Evolutionary conservation across 1,140 invertebrate genomes (phyloP).

Genomic region (Drosophila malerkotliana): DNA sequence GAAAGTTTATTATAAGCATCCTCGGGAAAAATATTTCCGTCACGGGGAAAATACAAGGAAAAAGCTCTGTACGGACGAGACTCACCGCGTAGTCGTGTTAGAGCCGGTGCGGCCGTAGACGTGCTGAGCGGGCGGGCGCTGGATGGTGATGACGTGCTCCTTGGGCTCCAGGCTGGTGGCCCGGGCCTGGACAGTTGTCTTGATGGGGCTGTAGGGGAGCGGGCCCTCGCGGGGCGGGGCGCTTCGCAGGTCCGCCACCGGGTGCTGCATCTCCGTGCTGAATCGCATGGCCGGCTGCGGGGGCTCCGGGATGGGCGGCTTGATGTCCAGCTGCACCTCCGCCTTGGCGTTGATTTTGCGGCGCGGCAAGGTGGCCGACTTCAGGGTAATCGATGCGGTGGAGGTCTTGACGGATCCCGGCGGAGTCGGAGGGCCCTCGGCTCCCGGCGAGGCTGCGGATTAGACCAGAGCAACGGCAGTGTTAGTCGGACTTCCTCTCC

Average conservation of each 20-base stretch:
- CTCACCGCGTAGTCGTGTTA: conserved; percentile 77
- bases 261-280: conserved; percentile 83
- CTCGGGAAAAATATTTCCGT: background rate
- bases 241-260: conserved; percentile 82
- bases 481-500: background rate
- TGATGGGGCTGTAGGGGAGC: conserved; percentile 77
- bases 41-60: background rate
- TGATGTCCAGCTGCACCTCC: conserved; percentile 86
- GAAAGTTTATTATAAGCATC: conserved; percentile 5
- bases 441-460: conserved; percentile 65
- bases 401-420: conserved; percentile 85
- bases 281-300: conserved; percentile 76
- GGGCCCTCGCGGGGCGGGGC: conserved; percentile 82
- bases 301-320: conserved; percentile 72
- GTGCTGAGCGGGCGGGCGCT: conserved; percentile 83
- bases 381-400: conserved; percentile 87
- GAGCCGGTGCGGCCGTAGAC: conserved; percentile 76
- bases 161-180: conserved; percentile 83
- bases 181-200: conserved; percentile 67
- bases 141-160: conserved; percentile 88
- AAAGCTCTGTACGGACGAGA: background rate
- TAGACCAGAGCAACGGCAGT: conserved; percentile 9
- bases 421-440: conserved; percentile 40
- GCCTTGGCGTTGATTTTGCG: conserved; percentile 87
- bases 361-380: conserved; percentile 88